A percentile compares a stretch with the other conserved stretches of the same genome.
Evolutionary conservation across 2,113 vertebrate genomes (phyloP).

Genomic region (Brachypodius melanocephalos): DNA sequence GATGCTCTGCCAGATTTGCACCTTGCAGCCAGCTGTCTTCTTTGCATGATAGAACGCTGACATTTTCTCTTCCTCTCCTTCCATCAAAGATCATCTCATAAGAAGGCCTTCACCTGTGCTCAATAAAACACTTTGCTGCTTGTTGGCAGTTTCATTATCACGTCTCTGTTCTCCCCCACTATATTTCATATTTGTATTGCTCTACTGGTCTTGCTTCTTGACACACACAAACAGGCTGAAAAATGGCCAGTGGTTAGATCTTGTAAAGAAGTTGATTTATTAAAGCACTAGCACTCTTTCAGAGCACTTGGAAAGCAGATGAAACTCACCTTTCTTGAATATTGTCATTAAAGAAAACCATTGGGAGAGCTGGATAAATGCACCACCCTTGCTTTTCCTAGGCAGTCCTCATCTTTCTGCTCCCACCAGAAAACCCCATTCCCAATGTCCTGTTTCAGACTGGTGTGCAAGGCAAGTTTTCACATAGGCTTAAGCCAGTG

Average conservation of each 20-base stretch:
- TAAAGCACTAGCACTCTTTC: neutral
- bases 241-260: neutral
- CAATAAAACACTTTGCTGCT: conserved; percentile 28
- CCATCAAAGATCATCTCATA: conserved; percentile 13
- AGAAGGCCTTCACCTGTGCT: conserved; percentile 19
- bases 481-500: neutral
- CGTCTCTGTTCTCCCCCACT: conserved; percentile 16
- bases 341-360: neutral
- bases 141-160: conserved; percentile 24
- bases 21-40: neutral
- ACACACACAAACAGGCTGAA: conserved; percentile 35
- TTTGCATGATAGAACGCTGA: neutral
- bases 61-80: conserved; percentile 4
- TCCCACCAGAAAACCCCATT: neutral
- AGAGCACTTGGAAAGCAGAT: neutral
- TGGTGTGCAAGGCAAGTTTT: neutral
- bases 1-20: neutral
- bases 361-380: neutral
- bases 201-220: conserved; percentile 36
- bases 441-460: neutral
- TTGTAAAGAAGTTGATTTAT: conserved; percentile 42
- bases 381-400: neutral
- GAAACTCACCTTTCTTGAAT: neutral
- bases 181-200: conserved; percentile 22
- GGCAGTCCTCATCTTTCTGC: neutral